Conservation (phyloP, 2,113 vertebrate species). For the human (Homo sapiens) region GRCh38 chr2:87276501-87277000, state of each 20-base stretch:
- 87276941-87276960: not conserved
- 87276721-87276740: not conserved
- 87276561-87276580: not conserved
- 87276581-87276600: not conserved
- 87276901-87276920: not conserved
- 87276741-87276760: not conserved
- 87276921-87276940: not conserved
- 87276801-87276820: not conserved
- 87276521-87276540: not conserved
- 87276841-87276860: not conserved
- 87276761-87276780: not conserved
- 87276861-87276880: not conserved
- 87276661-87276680: not conserved
- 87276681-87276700: not conserved
- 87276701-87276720: not conserved
- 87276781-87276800: not conserved
- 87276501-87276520: not conserved
- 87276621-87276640: not conserved
- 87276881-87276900: not conserved
- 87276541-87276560: not conserved
- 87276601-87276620: not conserved
- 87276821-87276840: not conserved
- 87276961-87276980: rapidly evolving
- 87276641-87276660: not conserved
- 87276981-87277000: not conserved